Evolutionary conservation across 2,113 vertebrate genomes (phyloP).

Genomic region (Uropsilus gracilis): DNA sequence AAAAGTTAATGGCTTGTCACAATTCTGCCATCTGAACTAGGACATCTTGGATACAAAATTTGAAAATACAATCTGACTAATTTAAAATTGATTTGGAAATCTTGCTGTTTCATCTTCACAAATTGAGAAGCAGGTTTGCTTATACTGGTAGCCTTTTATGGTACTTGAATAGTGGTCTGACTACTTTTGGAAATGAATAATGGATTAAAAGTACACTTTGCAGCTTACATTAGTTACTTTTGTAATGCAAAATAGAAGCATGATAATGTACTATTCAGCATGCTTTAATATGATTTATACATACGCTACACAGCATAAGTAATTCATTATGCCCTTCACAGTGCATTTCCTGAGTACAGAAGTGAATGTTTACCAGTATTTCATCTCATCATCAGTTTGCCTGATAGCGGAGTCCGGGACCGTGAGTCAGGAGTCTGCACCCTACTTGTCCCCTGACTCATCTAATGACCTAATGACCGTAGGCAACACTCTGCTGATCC

Average conservation of each 20-base stretch:
- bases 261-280: constrained; percentile 80
- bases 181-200: constrained; percentile 71
- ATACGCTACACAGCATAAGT: constrained; percentile 74
- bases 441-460: constrained; percentile 13
- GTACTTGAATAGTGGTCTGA: constrained; percentile 66
- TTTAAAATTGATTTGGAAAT: constrained; percentile 72
- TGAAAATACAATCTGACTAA: constrained; percentile 63
- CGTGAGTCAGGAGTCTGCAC: not conserved
- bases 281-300: constrained; percentile 82
- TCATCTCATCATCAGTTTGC: constrained; percentile 68
- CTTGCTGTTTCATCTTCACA: constrained; percentile 69
- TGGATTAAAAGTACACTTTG: constrained; percentile 80
- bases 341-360: constrained; percentile 75
- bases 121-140: constrained; percentile 71
- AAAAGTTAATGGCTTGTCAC: not conserved
- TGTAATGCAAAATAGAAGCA: constrained; percentile 79
- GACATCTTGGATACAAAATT: constrained; percentile 44
- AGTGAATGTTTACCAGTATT: constrained; percentile 63
- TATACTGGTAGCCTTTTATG: constrained; percentile 53
- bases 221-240: constrained; percentile 76
- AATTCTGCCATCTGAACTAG: constrained; percentile 9
- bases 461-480: not conserved
- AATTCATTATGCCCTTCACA: constrained; percentile 80
- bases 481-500: not conserved
- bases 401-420: constrained; percentile 55